These are phyloP conservation scores for Chaitophorus viminalis DNA, from an alignment of 2,888 invertebrate genomes.

Conservation along the genomic window DNA sequence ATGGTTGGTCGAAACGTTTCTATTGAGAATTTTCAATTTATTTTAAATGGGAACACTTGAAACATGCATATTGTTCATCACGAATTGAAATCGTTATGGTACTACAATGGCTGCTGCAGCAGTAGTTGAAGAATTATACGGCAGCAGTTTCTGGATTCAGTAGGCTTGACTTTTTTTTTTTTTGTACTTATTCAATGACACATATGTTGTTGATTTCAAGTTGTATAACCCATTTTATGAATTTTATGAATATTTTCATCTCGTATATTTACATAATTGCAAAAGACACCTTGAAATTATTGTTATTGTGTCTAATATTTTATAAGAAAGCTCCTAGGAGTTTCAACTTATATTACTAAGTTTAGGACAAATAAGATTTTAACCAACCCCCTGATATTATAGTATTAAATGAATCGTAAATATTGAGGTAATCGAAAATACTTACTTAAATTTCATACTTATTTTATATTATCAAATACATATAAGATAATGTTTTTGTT, in stretches of 20 bases:
- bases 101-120: not conserved
- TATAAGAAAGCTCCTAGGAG: not conserved
- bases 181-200: not conserved
- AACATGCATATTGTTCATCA: not conserved
- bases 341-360: not conserved
- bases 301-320: not conserved
- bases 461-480: too few relatives aligned
- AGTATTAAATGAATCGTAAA: not conserved
- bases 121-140: not conserved
- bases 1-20: not conserved
- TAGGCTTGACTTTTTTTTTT: not conserved
- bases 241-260: not conserved
- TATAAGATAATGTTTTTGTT: too few relatives aligned
- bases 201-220: constrained; percentile 11
- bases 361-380: not conserved
- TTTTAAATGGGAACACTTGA: not conserved
- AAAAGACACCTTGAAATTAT: not conserved
- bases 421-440: too few relatives aligned
- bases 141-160: not conserved
- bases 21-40: not conserved
- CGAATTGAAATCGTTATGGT: not conserved
- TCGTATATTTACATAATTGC: not conserved
- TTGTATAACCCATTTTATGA: not conserved
- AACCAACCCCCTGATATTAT: not conserved
- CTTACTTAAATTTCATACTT: too few relatives aligned